Evolutionary conservation across 2,113 vertebrate species (phyloP), one percentile per base, ranked within the genome.

Genomic region (Passer domesticus): DNA sequence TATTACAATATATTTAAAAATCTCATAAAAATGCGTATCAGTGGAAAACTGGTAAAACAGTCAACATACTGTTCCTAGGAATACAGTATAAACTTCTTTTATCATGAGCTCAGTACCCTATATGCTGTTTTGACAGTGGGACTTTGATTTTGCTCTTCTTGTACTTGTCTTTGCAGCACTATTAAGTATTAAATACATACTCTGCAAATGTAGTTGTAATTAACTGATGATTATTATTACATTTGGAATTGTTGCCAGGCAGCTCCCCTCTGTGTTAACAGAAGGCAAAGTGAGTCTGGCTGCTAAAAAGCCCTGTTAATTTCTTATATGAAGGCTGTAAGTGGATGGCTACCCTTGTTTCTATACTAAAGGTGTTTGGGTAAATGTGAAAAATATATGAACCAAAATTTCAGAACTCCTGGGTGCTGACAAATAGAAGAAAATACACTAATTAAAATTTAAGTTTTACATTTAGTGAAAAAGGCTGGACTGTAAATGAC

Each of bases 241-340:
- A 59, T 86, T 91, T 95, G 68, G 70, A 95, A 95, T 76, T 90
- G 87, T 90, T 95, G 92, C 87, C 68, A 88, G 76, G 82, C 85
- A 95, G 85, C 75, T 97, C 50, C 87, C 87, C 63, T 96, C 85
- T 88, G 82, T 70, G 91, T 86, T 93, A 91, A 53, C 85, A 86
- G 72, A 86, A 86, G 74, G 94, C 79, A 93, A 77, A 88, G 81
- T 74, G 39, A 90, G 30, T 66, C 50, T 91, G 68, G 43, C 55
- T 94, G 67, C 52, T 91, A 90, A 90, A 60, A 91, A 91, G 60
- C 59, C 74, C 64, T 16, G 43, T 67, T 86, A 83, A 86, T 88
- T 85, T n/a, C 58, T 91, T 73, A 31, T 31, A 31, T 25, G n/a
- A 62, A 86, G 19, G 33, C 33, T 88, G 19, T 33, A 28, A 85